Evolutionary conservation across 2,113 vertebrate species (phyloP).

Genomic region (Malurus cyaneus): DNA sequence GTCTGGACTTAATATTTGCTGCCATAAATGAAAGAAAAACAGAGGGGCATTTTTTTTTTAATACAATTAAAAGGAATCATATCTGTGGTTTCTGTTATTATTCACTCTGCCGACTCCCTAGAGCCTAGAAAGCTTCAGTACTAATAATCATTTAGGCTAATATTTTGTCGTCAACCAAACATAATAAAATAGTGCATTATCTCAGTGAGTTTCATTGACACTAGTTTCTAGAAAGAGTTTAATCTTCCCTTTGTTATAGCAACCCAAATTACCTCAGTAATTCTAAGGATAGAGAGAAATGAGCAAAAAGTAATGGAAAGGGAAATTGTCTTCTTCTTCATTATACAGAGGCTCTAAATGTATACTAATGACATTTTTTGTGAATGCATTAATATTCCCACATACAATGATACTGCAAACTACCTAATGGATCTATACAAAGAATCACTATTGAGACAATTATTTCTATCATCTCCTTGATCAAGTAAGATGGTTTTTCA

Average conservation of each 20-base stretch:
- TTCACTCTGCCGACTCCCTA: background rate
- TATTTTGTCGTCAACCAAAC: background rate
- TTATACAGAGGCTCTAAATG: background rate
- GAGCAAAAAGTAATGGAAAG: constrained; percentile 9
- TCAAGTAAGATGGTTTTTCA: background rate
- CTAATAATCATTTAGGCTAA: background rate
- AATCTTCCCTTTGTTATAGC: constrained; percentile 11
- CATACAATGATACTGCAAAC: background rate
- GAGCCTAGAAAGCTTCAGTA: background rate
- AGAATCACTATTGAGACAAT: background rate
- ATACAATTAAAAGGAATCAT: background rate
- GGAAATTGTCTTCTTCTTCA: constrained; percentile 5
- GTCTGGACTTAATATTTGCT: background rate
- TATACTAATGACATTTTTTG: background rate
- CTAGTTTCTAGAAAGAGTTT: background rate
- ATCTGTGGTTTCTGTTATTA: background rate
- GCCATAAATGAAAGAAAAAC: background rate
- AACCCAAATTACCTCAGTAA: constrained; percentile 14
- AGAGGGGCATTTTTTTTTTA: accelerated
- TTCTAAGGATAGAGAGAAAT: background rate
- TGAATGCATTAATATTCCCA: background rate
- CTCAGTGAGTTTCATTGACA: background rate
- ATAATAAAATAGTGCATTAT: constrained; percentile 5
- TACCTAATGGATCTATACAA: background rate
- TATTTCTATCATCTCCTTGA: background rate